Percentiles rank a stretch among this genome's conserved stretches.
Evolutionary conservation across 35 echinoderm and acorn worm species (phyloP).

Genomic region (Patiria miniata): DNA sequence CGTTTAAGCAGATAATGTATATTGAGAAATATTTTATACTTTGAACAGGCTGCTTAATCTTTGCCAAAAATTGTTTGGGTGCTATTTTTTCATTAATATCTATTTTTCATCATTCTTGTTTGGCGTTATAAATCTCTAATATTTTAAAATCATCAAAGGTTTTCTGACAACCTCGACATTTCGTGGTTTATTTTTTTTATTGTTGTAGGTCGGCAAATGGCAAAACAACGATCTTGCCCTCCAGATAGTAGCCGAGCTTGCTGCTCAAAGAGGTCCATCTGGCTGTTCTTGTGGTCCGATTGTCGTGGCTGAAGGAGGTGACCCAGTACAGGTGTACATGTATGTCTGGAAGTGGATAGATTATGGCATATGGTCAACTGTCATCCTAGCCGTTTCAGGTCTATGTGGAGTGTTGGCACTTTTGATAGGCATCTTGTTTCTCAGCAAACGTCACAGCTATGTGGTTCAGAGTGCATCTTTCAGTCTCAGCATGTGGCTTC

Average conservation of each 20-base stretch:
- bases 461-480: slow-evolving; percentile 15
- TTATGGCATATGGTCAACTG: slow-evolving; percentile 39
- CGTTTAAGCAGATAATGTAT: no score
- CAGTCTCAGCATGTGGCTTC: slow-evolving; percentile 38
- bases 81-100: no score
- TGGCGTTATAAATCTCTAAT: no score
- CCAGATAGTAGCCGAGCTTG: background rate
- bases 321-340: no score
- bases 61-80: no score
- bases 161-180: no score
- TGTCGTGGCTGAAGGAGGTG: no score
- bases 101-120: no score
- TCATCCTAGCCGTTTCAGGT: slow-evolving; percentile 37
- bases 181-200: no score
- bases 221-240: background rate
- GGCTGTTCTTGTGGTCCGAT: background rate
- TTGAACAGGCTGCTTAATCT: no score
- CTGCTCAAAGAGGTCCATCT: background rate
- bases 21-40: no score
- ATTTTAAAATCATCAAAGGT: no score
- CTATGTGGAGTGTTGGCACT: slow-evolving; percentile 43
- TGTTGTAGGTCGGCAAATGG: background rate
- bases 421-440: background rate
- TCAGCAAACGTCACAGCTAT: slow-evolving; percentile 14
- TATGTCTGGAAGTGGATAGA: background rate